Conservation (phyloP, 2,888 invertebrate species). For the Disparrhopalites patrizii region DNA sequence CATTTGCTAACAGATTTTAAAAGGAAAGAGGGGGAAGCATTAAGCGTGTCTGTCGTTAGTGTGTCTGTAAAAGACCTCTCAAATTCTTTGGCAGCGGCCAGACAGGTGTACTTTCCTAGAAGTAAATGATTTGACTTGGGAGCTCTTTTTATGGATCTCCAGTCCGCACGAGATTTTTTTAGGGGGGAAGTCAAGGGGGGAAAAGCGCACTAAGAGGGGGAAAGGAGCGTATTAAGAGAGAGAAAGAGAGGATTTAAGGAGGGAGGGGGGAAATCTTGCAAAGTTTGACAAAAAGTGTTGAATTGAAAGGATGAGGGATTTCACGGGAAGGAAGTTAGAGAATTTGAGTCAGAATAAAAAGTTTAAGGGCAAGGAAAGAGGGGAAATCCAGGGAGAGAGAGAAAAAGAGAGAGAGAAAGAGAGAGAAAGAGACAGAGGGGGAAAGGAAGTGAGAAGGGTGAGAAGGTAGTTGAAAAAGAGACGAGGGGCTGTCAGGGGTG, state of each 20-base stretch:
- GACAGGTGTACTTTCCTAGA: too few relatives aligned
- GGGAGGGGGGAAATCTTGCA: neutral
- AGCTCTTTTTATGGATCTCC: too few relatives aligned
- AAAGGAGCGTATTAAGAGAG: neutral
- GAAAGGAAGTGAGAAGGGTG: neutral
- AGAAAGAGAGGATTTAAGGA: neutral
- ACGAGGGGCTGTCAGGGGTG: neutral
- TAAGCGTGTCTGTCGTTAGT: too few relatives aligned
- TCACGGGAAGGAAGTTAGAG: neutral
- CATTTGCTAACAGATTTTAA: too few relatives aligned
- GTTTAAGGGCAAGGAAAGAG: neutral
- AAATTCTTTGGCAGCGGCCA: too few relatives aligned
- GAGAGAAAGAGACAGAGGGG: neutral
- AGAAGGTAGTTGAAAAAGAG: neutral
- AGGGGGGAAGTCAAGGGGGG: neutral
- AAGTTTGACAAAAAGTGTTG: neutral
- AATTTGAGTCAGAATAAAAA: neutral
- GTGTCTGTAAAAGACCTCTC: too few relatives aligned
- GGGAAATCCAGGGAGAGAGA: neutral
- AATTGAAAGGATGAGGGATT: conserved; percentile 9
- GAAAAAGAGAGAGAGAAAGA: neutral
- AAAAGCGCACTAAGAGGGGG: neutral
- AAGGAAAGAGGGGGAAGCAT: too few relatives aligned
- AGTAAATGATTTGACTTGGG: too few relatives aligned
- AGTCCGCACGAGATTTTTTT: too few relatives aligned